These are phyloP conservation scores for Saccostrea glomerata DNA, from an alignment of 1,140 invertebrate genomes.

Conservation along the genomic window DNA sequence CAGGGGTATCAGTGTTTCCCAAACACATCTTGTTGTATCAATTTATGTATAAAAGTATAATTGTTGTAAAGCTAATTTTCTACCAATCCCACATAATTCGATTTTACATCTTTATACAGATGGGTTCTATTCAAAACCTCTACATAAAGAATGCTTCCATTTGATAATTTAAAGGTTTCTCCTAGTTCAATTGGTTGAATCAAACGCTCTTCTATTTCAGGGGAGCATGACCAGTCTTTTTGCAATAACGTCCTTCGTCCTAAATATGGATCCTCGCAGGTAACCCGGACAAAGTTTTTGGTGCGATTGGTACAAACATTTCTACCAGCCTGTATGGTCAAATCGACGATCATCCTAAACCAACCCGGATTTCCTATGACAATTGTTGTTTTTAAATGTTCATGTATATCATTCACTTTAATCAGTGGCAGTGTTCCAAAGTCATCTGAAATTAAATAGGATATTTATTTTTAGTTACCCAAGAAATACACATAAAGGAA, in stretches of 20 bases:
- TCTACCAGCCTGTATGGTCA: background rate
- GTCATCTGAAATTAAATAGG: background rate
- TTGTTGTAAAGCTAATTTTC: background rate
- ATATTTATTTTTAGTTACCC: background rate
- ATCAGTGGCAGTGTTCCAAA: background rate
- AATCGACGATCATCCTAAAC: background rate
- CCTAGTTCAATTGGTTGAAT: background rate
- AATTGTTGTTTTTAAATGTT: background rate
- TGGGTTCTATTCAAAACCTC: background rate
- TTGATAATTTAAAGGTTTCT: background rate
- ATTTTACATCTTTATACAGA: background rate
- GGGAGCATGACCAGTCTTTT: background rate
- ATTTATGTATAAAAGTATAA: too few species aligned
- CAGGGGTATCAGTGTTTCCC: too few species aligned
- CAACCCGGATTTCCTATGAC: background rate
- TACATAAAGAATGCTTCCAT: background rate
- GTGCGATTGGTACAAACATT: background rate
- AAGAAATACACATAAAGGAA: too few species aligned
- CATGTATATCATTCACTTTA: background rate
- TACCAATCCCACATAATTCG: background rate
- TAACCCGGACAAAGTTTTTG: slow-evolving; percentile 4
- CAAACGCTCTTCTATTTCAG: background rate
- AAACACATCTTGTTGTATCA: too few species aligned
- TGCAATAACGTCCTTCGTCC: background rate
- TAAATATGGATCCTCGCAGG: background rate